Percentiles rank a stretch among this genome's conserved stretches.
phyloP scores from a whole-genome alignment of 2,113 vertebrate genomes.

The Vimba vimba region DNA sequence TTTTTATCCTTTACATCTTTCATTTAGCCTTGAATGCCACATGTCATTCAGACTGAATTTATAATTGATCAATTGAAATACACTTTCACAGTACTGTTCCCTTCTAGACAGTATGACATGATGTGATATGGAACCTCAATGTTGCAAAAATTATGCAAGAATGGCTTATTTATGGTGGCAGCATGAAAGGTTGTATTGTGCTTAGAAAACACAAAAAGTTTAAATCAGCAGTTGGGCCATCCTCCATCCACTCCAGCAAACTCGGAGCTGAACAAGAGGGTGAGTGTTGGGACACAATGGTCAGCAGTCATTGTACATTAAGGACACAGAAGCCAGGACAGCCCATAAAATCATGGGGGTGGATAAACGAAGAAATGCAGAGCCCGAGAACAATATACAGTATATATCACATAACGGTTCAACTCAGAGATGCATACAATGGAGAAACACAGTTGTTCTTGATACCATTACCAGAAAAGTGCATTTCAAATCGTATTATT shows the following conservation, averaged over 20 bases:
- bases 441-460: not conserved
- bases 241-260: slow-evolving; percentile 44
- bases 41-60: not conserved
- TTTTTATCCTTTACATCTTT: too few relatives aligned
- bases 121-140: not conserved
- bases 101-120: not conserved
- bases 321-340: slow-evolving; percentile 14
- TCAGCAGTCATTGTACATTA: slow-evolving; percentile 43
- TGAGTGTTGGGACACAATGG: slow-evolving; percentile 65
- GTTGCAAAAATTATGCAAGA: not conserved
- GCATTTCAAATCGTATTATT: not conserved
- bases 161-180: not conserved
- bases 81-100: not conserved
- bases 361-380: slow-evolving; percentile 1
- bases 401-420: not conserved
- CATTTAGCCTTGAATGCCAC: not conserved
- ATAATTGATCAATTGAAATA: not conserved
- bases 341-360: slow-evolving; percentile 30
- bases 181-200: slow-evolving; percentile 45
- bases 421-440: not conserved
- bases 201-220: not conserved
- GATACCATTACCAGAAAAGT: not conserved
- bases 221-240: slow-evolving; percentile 29
- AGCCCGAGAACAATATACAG: slow-evolving; percentile 18
- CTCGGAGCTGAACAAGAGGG: slow-evolving; percentile 61